Percentiles rank a stretch among this genome's conserved stretches.
These are phyloP conservation scores for Cirrhinus mrigala DNA, from an alignment of 2,797 vertebrate genomes.

Conservation along the genomic window DNA sequence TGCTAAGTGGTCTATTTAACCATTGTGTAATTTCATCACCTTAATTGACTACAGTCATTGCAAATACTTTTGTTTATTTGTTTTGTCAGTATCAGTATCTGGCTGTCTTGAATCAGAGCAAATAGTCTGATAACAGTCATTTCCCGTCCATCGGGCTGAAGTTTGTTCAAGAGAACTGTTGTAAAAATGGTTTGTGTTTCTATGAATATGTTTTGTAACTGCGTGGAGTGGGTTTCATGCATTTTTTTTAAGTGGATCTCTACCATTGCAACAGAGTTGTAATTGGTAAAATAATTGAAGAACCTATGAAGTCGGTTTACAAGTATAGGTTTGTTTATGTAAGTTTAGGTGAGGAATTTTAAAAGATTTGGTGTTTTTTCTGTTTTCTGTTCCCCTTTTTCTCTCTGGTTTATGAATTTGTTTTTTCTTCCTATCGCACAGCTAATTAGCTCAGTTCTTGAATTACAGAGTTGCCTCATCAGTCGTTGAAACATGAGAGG, in stretches of 20 bases:
- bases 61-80: conserved; percentile 6
- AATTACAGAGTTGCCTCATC: conserved; percentile 48
- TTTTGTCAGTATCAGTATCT: conserved; percentile 4
- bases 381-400: neutral
- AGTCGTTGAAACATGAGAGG: conserved; percentile 39
- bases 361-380: neutral
- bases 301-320: neutral
- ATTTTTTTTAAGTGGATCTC: no score
- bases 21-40: neutral
- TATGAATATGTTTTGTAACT: neutral
- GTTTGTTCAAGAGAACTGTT: neutral
- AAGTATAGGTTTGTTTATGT: neutral
- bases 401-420: conserved; percentile 6
- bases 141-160: neutral
- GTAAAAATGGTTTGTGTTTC: neutral
- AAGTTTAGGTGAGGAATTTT: neutral
- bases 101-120: conserved; percentile 8
- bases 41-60: neutral
- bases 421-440: conserved; percentile 39
- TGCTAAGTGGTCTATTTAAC: neutral
- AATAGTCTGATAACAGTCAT: conserved; percentile 2
- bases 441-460: conserved; percentile 8
- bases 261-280: no score
- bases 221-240: neutral
- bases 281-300: neutral